phyloP scores from a whole-genome alignment of 1,140 invertebrate genomes.

The Leptinotarsa defecta region DNA sequence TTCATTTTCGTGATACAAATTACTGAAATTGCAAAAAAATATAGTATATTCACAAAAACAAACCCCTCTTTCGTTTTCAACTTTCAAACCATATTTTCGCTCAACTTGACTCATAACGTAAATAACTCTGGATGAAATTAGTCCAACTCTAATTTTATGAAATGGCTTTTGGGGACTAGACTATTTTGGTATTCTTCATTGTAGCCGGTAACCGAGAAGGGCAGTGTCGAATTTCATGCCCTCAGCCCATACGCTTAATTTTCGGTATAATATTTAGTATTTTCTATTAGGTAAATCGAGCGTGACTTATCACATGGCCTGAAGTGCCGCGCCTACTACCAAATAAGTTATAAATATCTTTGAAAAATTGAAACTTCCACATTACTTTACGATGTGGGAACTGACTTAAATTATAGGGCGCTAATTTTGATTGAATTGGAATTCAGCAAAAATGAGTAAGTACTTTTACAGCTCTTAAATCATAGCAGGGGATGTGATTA shows the following conservation, averaged over 20 bases:
- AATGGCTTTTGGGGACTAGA: too few species aligned
- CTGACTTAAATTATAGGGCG: conserved; percentile 47
- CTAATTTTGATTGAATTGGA: conserved; percentile 40
- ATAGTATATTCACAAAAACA: too few species aligned
- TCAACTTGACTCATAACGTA: too few species aligned
- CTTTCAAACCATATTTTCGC: too few species aligned
- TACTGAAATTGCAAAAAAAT: too few species aligned
- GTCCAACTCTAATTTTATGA: too few species aligned
- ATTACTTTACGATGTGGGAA: conserved; percentile 49
- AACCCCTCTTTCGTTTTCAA: too few species aligned
- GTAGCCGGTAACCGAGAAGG: background rate
- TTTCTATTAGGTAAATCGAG: conserved; percentile 38
- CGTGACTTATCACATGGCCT: conserved; percentile 40
- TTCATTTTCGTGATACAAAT: too few species aligned
- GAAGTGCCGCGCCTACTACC: conserved; percentile 43
- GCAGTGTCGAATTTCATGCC: conserved; percentile 13
- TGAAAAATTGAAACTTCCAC: conserved; percentile 48
- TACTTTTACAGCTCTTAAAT: conserved; percentile 22
- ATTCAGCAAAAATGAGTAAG: conserved; percentile 2
- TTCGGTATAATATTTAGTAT: background rate
- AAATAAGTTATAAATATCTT: conserved; percentile 50
- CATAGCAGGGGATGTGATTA: background rate
- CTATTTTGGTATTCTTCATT: background rate
- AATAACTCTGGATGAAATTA: too few species aligned
- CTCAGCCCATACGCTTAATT: conserved; percentile 1